phyloP scores from a whole-genome alignment of 1,140 invertebrate species.

The Orussus abietinus region DNA sequence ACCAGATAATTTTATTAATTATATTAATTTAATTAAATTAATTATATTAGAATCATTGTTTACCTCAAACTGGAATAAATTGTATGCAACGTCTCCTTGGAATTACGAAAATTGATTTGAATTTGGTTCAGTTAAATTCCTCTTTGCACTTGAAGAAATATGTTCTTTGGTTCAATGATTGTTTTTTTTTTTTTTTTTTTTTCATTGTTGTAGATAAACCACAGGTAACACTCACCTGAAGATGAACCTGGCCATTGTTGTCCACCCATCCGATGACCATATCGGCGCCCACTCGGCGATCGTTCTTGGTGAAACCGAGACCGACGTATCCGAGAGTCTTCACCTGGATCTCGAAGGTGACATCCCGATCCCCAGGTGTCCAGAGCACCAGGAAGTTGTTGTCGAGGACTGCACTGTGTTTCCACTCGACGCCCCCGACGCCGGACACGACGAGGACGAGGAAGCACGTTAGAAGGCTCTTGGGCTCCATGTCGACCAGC shows the following conservation, averaged over 20 bases:
- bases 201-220: no score
- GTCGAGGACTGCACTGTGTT: conserved; percentile 50
- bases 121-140: no score
- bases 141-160: no score
- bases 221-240: conserved; percentile 65
- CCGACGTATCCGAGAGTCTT: conserved; percentile 76
- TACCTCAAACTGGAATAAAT: no score
- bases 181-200: no score
- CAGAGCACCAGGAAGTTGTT: conserved; percentile 53
- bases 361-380: conserved; percentile 58
- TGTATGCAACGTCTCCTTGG: no score
- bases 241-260: conserved; percentile 64
- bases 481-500: conserved; percentile 23
- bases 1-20: no score
- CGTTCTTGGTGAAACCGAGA: conserved; percentile 74
- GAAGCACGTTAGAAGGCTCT: conserved; percentile 36
- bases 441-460: conserved; percentile 27
- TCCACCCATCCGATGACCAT: conserved; percentile 72
- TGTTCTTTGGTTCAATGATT: no score
- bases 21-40: no score
- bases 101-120: no score
- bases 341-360: conserved; percentile 77
- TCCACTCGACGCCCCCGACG: conserved; percentile 43
- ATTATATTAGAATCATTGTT: no score
- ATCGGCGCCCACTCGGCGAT: conserved; percentile 65